These are phyloP conservation scores for Listronotus oregonensis DNA, from an alignment of 1,140 invertebrate genomes.

Conservation along the genomic window DNA sequence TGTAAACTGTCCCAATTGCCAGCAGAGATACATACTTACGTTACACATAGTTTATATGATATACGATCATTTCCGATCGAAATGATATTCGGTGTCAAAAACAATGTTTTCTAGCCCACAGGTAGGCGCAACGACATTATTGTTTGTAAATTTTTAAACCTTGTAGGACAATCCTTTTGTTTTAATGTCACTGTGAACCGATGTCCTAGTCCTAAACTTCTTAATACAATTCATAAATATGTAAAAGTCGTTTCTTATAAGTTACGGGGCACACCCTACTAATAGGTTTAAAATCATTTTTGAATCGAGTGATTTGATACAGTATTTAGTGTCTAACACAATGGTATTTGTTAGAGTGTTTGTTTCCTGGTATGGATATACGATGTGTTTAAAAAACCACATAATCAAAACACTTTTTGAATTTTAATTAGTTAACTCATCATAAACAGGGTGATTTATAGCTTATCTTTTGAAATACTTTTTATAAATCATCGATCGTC, in stretches of 20 bases:
- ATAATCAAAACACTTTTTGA: too few species aligned
- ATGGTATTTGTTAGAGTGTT: too few species aligned
- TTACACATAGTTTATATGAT: too few species aligned
- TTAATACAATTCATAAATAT: slow-evolving; percentile 16
- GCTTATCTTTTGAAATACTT: too few species aligned
- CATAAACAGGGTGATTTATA: too few species aligned
- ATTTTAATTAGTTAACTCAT: too few species aligned
- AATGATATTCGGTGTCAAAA: slow-evolving; percentile 9
- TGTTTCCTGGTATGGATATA: too few species aligned
- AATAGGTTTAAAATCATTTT: slow-evolving; percentile 8
- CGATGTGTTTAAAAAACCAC: too few species aligned
- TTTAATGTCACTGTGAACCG: slow-evolving; percentile 6
- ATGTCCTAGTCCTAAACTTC: slow-evolving; percentile 1
- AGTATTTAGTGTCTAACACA: neutral
- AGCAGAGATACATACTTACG: too few species aligned
- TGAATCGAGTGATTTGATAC: neutral
- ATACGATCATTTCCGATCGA: slow-evolving; percentile 4
- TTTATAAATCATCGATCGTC: too few species aligned
- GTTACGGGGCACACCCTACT: slow-evolving; percentile 6
- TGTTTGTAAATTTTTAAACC: slow-evolving; percentile 16
- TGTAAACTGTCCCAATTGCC: too few species aligned
- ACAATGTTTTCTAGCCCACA: slow-evolving; percentile 1
- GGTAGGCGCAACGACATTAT: slow-evolving; percentile 13
- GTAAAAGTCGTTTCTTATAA: slow-evolving; percentile 9
- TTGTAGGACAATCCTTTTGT: slow-evolving; percentile 1